Evolutionary conservation across 2,888 invertebrate genomes (phyloP), one percentile per base, ranked within the genome.

Genomic region (Xylota segnis): DNA sequence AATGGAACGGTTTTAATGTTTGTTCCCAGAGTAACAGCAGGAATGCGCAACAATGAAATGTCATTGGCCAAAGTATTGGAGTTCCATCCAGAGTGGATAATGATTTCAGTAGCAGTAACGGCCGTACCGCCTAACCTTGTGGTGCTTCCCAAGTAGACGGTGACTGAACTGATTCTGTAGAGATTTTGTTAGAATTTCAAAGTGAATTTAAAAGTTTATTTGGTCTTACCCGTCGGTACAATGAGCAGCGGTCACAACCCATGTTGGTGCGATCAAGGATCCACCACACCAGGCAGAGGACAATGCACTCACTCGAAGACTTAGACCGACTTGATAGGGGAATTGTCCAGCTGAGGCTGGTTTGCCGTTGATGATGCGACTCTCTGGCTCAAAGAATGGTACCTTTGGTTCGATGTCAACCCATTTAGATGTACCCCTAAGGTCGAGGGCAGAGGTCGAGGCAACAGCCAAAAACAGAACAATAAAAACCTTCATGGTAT

Each of bases 401-500:
- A 54, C 18, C 6, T 16, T 10, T 5, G 40, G 68, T 43, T 27
- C 40, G 5, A 54, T 52, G 7, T 68, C 68, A 14, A 40, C 12
- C n/a, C 18, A 66, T 27, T 66, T 32, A 10, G n/a, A 5, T 0
- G 50, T 23, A 14, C 29, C 59, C 7, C 88, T 88, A 47, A 90
- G 66, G 16, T 88, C 82, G 10, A 89, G 90, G 65, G 87, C 91
- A 5, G 89, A 83, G 56, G 88, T 88, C 52, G 83, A 88, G 82
- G 90, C 90, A 84, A 90, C 37, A 23, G 89, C 90, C 87, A 90
- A 56, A 61, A 88, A 88, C 10, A 91, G 87, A 40, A 89, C 87
- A 78, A 90, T 58, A 4, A 91, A 81, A 37, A 89, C 87, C 87
- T 91, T 91, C 91, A 90, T 90, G 54, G 47, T 87, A 10, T 37